Percentiles rank a stretch among this genome's conserved stretches.
Evolutionary conservation across 1,140 invertebrate genomes (phyloP).

Genomic region (Nebria ingens): DNA sequence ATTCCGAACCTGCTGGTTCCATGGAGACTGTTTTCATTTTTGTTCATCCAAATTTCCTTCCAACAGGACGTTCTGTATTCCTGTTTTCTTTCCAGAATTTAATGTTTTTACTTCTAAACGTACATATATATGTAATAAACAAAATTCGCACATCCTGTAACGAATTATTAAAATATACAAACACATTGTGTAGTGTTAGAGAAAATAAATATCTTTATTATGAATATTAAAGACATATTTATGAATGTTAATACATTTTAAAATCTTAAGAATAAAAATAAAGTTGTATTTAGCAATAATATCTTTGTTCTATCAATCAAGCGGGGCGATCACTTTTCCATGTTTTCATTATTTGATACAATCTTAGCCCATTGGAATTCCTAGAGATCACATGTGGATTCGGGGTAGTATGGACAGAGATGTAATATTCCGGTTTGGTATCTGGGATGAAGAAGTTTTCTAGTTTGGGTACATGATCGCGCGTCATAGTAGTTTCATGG

Average conservation of each 20-base stretch:
- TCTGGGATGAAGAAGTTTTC: not conserved
- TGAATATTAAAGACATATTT: not conserved
- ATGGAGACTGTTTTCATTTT: no score
- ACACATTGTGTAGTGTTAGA: not conserved
- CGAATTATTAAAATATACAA: not conserved
- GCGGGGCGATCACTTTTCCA: not conserved
- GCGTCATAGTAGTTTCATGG: not conserved
- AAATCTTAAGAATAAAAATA: no score
- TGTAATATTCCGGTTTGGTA: not conserved
- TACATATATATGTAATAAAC: not conserved
- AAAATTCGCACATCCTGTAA: not conserved
- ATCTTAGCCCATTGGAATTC: not conserved
- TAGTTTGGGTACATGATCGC: not conserved
- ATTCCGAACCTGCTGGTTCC: no score
- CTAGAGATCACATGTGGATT: not conserved
- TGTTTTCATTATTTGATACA: not conserved
- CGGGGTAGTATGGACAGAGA: not conserved
- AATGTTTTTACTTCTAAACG: not conserved
- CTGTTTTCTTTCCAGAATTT: not conserved
- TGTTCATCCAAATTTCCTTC: no score
- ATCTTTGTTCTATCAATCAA: not conserved
- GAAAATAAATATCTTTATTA: not conserved
- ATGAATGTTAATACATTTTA: not conserved
- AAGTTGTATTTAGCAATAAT: not conserved
- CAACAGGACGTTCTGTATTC: no score